Percentiles rank a stretch among this genome's conserved stretches.
Evolutionary conservation across 2,797 vertebrate species (phyloP).

Genomic region (Coendou prehensilis): DNA sequence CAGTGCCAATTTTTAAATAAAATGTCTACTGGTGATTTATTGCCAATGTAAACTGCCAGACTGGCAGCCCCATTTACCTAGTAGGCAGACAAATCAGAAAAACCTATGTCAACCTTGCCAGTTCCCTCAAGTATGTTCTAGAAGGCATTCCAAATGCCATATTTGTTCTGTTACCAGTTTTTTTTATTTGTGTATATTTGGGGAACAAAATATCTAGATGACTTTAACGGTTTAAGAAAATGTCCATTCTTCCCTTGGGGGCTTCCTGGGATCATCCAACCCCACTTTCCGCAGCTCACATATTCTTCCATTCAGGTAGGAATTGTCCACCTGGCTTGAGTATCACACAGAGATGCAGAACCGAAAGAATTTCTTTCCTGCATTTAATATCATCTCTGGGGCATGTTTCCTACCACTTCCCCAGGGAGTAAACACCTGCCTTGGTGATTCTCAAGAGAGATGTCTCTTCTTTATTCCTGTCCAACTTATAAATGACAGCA

Average conservation of each 20-base stretch:
- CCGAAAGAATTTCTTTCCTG: conserved; percentile 71
- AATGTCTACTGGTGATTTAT: conserved; percentile 83
- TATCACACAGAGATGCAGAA: conserved; percentile 59
- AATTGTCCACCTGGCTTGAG: conserved; percentile 44
- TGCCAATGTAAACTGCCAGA: conserved; percentile 76
- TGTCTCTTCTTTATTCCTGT: conserved; percentile 58
- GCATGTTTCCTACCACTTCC: conserved; percentile 76
- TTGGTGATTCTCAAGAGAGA: conserved; percentile 64
- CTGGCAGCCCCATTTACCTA: conserved; percentile 78
- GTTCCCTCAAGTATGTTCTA: conserved; percentile 54
- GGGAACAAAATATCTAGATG: conserved; percentile 39
- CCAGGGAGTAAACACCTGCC: conserved; percentile 78
- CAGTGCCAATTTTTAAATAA: conserved; percentile 84
- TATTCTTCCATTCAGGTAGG: conserved; percentile 26
- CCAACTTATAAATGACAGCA: conserved; percentile 52
- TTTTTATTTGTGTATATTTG: conserved; percentile 1
- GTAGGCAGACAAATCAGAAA: conserved; percentile 77
- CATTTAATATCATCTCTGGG: conserved; percentile 57
- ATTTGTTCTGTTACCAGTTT: conserved; percentile 47
- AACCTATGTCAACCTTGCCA: conserved; percentile 64
- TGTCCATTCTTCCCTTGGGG: conserved; percentile 18
- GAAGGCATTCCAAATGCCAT: conserved; percentile 73
- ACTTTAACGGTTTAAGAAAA: not conserved
- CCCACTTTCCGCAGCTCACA: conserved; percentile 21
- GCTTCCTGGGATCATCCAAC: not conserved